Evolutionary conservation across 2,797 vertebrate genomes (phyloP).

Genomic region (Glyptemys insculpta): DNA sequence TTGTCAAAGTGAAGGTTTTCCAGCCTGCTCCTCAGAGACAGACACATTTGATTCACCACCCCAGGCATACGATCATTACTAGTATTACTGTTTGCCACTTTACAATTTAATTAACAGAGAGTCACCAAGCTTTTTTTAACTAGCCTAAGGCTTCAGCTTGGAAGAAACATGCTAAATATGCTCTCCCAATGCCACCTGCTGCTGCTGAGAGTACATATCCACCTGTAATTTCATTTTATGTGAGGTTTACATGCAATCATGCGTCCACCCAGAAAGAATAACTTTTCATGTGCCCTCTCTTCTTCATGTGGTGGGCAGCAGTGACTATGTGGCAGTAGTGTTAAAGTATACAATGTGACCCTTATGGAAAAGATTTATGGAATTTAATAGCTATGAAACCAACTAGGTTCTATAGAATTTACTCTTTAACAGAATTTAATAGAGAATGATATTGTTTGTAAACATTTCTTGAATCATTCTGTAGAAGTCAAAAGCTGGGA

Average conservation of each 20-base stretch:
- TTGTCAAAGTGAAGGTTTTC: slow-evolving; percentile 32
- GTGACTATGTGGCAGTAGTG: not conserved
- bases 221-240: not conserved
- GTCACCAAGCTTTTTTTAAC: not conserved
- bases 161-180: slow-evolving; percentile 33
- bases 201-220: slow-evolving; percentile 31
- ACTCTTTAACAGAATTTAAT: not conserved
- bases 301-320: not conserved
- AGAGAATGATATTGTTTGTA: not conserved
- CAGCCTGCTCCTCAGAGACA: slow-evolving; percentile 32
- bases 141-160: slow-evolving; percentile 40
- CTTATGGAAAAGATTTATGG: not conserved
- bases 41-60: not conserved
- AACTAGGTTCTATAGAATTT: not conserved
- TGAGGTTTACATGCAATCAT: not conserved
- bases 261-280: not conserved
- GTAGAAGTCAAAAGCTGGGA: not conserved
- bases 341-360: not conserved
- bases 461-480: not conserved
- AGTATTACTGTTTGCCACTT: slow-evolving; percentile 42
- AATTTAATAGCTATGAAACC: not conserved
- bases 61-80: slow-evolving; percentile 15
- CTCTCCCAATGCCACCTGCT: slow-evolving; percentile 64
- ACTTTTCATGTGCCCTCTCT: not conserved
- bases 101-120: slow-evolving; percentile 58